Conservation (phyloP, 2,797 vertebrate genomes). For the Poecile montanus region DNA sequence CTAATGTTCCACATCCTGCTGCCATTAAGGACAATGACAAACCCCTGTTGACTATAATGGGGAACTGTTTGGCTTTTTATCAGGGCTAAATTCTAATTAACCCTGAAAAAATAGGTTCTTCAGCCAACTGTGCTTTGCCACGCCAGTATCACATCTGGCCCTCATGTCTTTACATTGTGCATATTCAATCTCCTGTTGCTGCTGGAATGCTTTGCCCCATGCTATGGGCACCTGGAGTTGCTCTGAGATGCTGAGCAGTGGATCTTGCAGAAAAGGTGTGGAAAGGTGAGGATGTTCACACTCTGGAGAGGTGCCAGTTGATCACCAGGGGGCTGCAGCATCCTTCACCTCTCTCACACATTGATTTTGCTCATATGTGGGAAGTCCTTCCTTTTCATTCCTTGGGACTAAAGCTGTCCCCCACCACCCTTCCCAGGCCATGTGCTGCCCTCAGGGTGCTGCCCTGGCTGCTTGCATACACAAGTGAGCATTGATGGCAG, state of each 20-base stretch:
- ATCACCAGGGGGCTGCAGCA: background rate
- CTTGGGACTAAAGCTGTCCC: background rate
- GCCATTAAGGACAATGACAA: background rate
- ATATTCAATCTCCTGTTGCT: background rate
- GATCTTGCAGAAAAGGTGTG: background rate
- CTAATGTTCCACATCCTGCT: background rate
- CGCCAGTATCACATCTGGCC: background rate
- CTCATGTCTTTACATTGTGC: background rate
- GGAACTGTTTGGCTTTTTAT: background rate
- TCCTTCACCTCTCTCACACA: background rate
- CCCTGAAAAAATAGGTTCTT: background rate
- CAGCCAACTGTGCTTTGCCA: background rate
- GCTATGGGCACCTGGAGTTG: background rate
- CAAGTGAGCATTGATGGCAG: background rate
- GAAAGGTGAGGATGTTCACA: background rate
- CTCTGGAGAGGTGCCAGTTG: background rate
- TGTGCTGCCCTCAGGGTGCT: background rate
- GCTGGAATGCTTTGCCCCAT: background rate
- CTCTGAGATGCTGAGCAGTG: background rate
- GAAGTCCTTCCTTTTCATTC: background rate
- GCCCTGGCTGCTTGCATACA: background rate
- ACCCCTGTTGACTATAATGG: background rate
- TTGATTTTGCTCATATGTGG: background rate
- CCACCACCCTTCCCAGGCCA: rapidly evolving
- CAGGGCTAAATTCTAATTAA: conserved; percentile 2